phyloP scores from a whole-genome alignment of 2,113 vertebrate genomes.

The Anser brachyrhynchus region DNA sequence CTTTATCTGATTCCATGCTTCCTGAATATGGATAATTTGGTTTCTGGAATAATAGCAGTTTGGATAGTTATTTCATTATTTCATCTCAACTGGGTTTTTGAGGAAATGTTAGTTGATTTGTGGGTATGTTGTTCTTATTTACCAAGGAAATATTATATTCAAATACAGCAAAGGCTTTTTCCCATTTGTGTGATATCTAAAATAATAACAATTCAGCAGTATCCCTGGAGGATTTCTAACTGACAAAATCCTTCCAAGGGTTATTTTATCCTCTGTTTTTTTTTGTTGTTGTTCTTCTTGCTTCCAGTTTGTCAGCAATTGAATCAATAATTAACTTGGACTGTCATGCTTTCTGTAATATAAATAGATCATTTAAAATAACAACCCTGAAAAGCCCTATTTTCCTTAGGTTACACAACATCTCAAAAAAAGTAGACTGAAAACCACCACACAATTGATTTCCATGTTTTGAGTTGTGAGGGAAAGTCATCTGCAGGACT shows the following conservation, averaged over 20 bases:
- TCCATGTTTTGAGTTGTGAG: neutral
- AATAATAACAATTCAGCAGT: neutral
- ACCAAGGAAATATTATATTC: slow-evolving; percentile 13
- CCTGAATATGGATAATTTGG: slow-evolving; percentile 6
- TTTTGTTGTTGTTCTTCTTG: neutral
- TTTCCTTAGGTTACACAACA: slow-evolving; percentile 52
- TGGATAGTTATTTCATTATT: slow-evolving; percentile 50
- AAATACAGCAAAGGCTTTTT: neutral
- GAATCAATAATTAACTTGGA: slow-evolving; percentile 48
- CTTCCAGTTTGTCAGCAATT: slow-evolving; percentile 26
- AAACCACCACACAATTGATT: slow-evolving; percentile 6
- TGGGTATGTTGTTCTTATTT: slow-evolving; percentile 44
- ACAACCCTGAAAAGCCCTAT: neutral
- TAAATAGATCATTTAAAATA: slow-evolving; percentile 48
- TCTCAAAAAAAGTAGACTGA: neutral
- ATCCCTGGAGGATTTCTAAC: neutral
- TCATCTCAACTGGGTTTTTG: slow-evolving; percentile 23
- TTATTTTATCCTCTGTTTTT: neutral
- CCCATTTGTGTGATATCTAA: slow-evolving; percentile 20
- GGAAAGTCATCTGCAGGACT: slow-evolving; percentile 16
- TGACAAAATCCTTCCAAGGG: slow-evolving; percentile 10
- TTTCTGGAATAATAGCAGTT: slow-evolving; percentile 19
- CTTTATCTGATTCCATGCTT: slow-evolving; percentile 20
- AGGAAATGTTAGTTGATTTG: slow-evolving; percentile 45
- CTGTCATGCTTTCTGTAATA: slow-evolving; percentile 3